Conservation (phyloP, 2,888 invertebrate genomes). For the Oasisia sp. region DNA sequence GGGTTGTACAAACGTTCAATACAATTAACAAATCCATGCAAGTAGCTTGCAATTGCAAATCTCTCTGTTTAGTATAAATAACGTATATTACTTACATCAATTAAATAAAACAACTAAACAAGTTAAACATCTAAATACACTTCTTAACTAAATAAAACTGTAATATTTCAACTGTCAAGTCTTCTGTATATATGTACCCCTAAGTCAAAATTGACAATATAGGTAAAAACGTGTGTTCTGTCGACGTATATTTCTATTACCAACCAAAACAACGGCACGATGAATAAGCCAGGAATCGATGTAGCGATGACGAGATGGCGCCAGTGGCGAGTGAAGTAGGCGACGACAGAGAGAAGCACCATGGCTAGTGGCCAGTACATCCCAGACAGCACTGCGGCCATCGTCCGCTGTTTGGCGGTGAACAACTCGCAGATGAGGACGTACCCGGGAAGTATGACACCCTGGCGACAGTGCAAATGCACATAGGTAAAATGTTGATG, state of each 20-base stretch:
- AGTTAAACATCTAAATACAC: no score
- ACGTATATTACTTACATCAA: no score
- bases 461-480: constrained; percentile 21
- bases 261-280: constrained; percentile 30
- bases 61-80: no score
- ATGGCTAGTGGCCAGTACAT: constrained; percentile 34
- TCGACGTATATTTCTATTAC: background rate
- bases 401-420: constrained; percentile 31
- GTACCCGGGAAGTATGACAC: constrained; percentile 30
- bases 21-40: no score
- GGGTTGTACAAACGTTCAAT: no score
- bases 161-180: no score
- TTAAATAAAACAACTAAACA: no score
- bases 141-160: no score
- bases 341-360: constrained; percentile 25
- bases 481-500: background rate
- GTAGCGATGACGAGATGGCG: constrained; percentile 24
- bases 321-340: constrained; percentile 29
- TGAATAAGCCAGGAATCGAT: constrained; percentile 27
- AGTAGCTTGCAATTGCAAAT: no score
- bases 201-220: no score
- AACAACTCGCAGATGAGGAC: constrained; percentile 33
- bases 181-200: no score
- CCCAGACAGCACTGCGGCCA: constrained; percentile 23
- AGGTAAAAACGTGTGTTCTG: no score